A percentile compares a stretch with the other conserved stretches of the same genome.
Conservation (phyloP, 2,888 invertebrate genomes). For the Ypsolopha scabrella region DNA sequence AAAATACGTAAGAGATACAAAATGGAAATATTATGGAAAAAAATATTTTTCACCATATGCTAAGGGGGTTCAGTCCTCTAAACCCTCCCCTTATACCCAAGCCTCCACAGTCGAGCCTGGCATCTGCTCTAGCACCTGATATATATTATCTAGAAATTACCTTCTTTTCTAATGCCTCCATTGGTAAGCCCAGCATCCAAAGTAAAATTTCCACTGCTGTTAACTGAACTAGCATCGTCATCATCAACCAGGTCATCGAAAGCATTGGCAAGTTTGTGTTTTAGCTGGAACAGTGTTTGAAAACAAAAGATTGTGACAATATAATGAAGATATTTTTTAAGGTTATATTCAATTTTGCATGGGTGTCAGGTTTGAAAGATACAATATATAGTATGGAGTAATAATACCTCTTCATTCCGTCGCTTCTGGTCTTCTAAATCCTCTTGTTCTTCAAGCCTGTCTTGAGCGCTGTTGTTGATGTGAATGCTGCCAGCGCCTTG, state of each 20-base stretch:
- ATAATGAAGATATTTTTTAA: no score
- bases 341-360: no score
- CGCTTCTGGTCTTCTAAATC: constrained; percentile 76
- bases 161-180: constrained; percentile 20
- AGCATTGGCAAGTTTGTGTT: constrained; percentile 74
- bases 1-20: no score
- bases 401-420: constrained; percentile 73
- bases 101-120: no score
- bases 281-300: constrained; percentile 60
- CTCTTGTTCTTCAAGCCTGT: constrained; percentile 75
- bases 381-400: no score
- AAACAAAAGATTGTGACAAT: neutral
- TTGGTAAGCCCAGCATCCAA: constrained; percentile 42
- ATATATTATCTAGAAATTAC: no score
- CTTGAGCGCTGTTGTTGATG: constrained; percentile 73
- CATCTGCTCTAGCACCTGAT: no score
- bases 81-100: no score
- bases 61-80: no score
- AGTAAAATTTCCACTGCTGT: constrained; percentile 64
- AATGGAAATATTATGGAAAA: no score
- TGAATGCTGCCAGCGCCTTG: constrained; percentile 76
- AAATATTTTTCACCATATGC: no score
- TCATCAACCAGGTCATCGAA: constrained; percentile 78
- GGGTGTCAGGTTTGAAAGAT: no score
- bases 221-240: constrained; percentile 73